Evolutionary conservation across 2,888 invertebrate species (phyloP), one percentile per base, ranked within the genome.

Genomic region (Tuta absoluta): DNA sequence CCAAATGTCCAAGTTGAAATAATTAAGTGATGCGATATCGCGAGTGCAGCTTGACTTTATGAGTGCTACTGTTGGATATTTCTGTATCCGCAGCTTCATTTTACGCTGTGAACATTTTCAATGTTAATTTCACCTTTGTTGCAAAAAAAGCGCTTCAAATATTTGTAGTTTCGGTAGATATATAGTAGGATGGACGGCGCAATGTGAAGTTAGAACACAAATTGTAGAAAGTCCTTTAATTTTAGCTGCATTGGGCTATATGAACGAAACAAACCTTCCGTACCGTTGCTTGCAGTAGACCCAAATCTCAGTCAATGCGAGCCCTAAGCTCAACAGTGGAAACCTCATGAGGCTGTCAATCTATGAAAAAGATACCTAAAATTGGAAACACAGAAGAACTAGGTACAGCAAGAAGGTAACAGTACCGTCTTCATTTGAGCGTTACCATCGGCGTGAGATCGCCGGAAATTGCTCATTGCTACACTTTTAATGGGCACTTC

Each of bases 381-480:
- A 28, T 28, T 28, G 28, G 28, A 28, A 28, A 28, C 38, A 38
- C 1, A 38, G 38, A 14, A 41, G 3, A 41, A 14, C 41, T 14
- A 41, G 14, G 12, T 12, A 14, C 12, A 41, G 14, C 14, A 38
- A 7, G 2, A 14, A 41, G 41, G n/a, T 41, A 45, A 45, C 45
- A 45, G 45, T 45, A 45, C 45, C n/a, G 45, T 17, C 45, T 45
- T 24, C 28, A 53, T 28, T 53, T 53, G 53, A 53, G 23, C 53
- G 53, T 53, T 53, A 53, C 53, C 53, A 53, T 53, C 28, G 53
- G 53, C 53, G 53, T 53, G 53, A 24, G 53, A 53, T 53, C 53
- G 53, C 21, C 87, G 90, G 89, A 90, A 88, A 86, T 82, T 78
- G 80, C 85, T 86, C 84, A 78, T 89, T 89, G 86, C 83, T 80